A percentile compares a stretch with the other conserved stretches of the same genome.
These are phyloP conservation scores for Bathynomus jamesi DNA, from an alignment of 1,140 invertebrate genomes.

Conservation along the genomic window DNA sequence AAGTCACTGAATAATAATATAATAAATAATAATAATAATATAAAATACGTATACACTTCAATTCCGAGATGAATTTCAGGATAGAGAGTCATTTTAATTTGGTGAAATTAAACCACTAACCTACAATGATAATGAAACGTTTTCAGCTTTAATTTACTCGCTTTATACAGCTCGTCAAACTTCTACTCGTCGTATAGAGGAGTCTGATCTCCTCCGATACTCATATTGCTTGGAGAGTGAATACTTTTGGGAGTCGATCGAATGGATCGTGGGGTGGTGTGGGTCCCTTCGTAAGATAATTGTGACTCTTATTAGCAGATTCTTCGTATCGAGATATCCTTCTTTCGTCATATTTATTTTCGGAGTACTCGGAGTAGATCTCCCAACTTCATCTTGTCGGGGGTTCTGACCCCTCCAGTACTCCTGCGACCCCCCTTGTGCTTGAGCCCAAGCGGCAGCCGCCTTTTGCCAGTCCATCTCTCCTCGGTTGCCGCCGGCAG, in stretches of 20 bases:
- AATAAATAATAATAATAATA: no score
- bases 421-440: constrained; percentile 38
- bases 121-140: no score
- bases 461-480: constrained; percentile 72
- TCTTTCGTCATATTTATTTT: constrained; percentile 16
- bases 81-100: no score
- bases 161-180: no score
- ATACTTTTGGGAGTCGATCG: constrained; percentile 37
- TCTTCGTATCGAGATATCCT: constrained; percentile 27
- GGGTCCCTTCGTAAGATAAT: constrained; percentile 30
- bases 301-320: constrained; percentile 18
- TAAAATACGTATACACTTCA: no score
- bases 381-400: constrained; percentile 25
- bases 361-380: constrained; percentile 29
- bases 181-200: constrained; percentile 36
- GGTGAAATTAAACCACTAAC: no score
- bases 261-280: constrained; percentile 29
- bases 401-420: constrained; percentile 7
- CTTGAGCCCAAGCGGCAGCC: constrained; percentile 74
- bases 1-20: no score
- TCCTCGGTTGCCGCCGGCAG: constrained; percentile 44
- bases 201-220: constrained; percentile 36
- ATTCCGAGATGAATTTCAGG: no score
- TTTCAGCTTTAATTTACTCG: no score
- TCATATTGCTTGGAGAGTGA: constrained; percentile 36